Percentiles rank a stretch among this genome's conserved stretches.
Conservation (phyloP, 2,113 vertebrate genomes). For the Monopterus albus region DNA sequence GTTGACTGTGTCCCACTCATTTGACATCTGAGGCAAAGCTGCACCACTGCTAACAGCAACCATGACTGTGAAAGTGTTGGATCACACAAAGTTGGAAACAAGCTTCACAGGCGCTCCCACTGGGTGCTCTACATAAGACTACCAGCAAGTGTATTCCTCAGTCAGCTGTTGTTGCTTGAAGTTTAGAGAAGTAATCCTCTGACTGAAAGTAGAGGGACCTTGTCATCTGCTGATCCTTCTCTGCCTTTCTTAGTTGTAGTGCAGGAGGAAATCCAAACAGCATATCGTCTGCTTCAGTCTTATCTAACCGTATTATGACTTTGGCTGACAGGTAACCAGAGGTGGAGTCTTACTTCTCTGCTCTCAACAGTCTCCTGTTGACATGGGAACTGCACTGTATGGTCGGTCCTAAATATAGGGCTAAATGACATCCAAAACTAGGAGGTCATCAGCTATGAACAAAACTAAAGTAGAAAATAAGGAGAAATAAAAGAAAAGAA, state of each 20-base stretch:
- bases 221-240: constrained; percentile 14
- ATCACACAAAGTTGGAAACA: constrained; percentile 21
- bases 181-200: constrained; percentile 21
- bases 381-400: not conserved
- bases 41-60: constrained; percentile 20
- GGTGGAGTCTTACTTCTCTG: constrained; percentile 35
- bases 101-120: constrained; percentile 25
- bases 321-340: constrained; percentile 12
- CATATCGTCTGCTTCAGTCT: constrained; percentile 14
- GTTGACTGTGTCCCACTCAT: constrained; percentile 21
- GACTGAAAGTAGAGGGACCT: constrained; percentile 6
- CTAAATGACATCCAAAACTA: not conserved
- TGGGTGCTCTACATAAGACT: constrained; percentile 20
- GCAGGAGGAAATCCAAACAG: constrained; percentile 21
- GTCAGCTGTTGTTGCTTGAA: constrained; percentile 3
- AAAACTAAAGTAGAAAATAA: not conserved
- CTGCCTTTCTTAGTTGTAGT: constrained; percentile 3
- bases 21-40: constrained; percentile 24
- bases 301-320: constrained; percentile 9
- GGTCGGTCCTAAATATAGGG: not conserved
- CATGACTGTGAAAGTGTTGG: constrained; percentile 27
- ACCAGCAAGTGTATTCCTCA: constrained; percentile 39
- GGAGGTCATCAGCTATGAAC: not conserved
- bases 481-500: not conserved
- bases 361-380: constrained; percentile 5